Evolutionary conservation across 2,113 vertebrate genomes (phyloP).

Genomic region (Ailuropoda melanoleuca): DNA sequence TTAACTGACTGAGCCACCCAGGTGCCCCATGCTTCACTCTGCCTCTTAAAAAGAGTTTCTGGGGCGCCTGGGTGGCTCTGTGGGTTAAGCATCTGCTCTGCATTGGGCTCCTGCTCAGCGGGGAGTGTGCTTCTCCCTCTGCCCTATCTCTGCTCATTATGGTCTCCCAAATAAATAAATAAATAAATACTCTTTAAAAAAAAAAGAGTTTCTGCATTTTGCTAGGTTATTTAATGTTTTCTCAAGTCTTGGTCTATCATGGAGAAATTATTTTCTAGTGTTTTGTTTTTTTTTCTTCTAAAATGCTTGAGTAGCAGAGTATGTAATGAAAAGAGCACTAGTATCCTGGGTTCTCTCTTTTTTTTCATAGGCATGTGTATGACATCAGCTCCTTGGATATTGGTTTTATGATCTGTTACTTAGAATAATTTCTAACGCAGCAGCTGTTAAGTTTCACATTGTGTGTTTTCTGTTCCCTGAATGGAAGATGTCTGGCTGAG

Average conservation of each 20-base stretch:
- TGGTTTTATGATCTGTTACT: background rate
- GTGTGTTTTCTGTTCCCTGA: background rate
- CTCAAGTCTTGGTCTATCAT: background rate
- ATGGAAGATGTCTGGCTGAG: background rate
- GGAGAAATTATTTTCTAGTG: background rate
- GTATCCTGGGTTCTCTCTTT: background rate
- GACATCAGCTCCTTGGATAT: background rate
- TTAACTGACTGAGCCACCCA: background rate
- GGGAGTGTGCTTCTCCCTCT: background rate
- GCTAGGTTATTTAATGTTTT: background rate
- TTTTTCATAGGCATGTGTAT: background rate
- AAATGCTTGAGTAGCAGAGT: background rate
- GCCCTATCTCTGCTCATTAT: too few species aligned
- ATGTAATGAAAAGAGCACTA: background rate
- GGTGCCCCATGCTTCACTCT: background rate
- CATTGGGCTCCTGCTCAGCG: background rate
- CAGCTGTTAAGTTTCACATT: background rate
- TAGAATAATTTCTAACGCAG: background rate
- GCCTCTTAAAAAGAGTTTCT: background rate
- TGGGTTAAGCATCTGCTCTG: fast-evolving
- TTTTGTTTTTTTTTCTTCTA: background rate
- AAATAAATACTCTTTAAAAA: too few species aligned
- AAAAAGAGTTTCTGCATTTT: background rate
- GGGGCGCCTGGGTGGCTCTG: background rate
- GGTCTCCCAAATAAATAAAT: too few species aligned